Evolutionary conservation across 2,888 invertebrate species (phyloP).

Genomic region (Nephrotoma guestfalica): DNA sequence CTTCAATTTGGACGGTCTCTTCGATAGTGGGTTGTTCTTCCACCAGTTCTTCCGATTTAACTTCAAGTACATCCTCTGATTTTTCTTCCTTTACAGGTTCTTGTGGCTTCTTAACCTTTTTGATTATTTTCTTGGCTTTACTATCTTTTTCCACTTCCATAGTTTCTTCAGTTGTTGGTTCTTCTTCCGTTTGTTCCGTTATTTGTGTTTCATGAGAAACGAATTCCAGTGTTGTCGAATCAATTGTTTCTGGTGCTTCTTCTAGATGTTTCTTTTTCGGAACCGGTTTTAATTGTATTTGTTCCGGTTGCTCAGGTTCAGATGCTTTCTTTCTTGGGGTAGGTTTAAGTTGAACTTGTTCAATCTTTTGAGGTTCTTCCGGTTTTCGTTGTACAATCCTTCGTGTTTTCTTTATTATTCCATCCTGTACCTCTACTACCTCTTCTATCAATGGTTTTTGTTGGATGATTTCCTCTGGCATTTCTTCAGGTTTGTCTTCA

Average conservation of each 20-base stretch:
- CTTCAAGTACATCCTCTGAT: background rate
- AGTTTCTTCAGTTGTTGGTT: background rate
- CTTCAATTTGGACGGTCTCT: constrained; percentile 1
- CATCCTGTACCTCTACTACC: background rate
- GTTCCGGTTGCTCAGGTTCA: constrained; percentile 17
- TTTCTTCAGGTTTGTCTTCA: background rate
- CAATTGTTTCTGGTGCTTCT: background rate
- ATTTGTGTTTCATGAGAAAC: background rate
- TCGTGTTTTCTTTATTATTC: background rate
- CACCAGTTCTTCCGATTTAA: background rate
- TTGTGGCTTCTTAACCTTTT: background rate
- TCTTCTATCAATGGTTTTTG: background rate
- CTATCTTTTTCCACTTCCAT: background rate
- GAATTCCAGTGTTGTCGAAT: background rate
- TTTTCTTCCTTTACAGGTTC: no score
- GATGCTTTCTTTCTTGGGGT: constrained; percentile 14
- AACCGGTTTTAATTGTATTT: constrained; percentile 11
- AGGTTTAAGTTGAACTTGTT: constrained; percentile 16
- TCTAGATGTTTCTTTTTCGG: constrained; percentile 5
- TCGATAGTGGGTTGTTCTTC: background rate
- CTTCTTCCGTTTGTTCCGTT: background rate
- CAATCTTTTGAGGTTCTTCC: constrained; percentile 17
- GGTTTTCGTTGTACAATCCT: background rate
- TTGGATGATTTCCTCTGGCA: background rate
- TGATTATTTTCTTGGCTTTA: background rate